Percentiles rank a stretch among this genome's conserved stretches.
These are phyloP conservation scores for Cathartes aura DNA, from an alignment of 2,113 vertebrate species.

Conservation along the genomic window DNA sequence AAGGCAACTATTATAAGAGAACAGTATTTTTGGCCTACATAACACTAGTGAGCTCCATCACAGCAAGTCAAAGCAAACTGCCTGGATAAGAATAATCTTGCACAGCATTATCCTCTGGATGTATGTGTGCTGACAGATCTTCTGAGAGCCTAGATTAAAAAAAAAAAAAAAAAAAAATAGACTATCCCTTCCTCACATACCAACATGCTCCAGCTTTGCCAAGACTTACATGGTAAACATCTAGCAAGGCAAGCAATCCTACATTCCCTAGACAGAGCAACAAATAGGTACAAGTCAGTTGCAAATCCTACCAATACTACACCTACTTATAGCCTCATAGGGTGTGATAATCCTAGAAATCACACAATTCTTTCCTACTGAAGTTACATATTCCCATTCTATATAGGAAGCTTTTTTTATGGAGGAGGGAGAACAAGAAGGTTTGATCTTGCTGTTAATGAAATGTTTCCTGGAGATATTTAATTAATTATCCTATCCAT, in stretches of 20 bases:
- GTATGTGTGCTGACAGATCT: background rate
- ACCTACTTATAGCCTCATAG: background rate
- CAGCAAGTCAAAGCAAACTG: background rate
- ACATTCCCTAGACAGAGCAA: background rate
- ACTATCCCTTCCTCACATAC: background rate
- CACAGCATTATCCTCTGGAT: background rate
- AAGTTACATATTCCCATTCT: background rate
- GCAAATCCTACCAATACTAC: background rate
- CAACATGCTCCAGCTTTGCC: background rate
- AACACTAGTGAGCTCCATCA: background rate
- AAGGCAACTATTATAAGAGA: background rate
- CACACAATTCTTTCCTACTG: background rate
- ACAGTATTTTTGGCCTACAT: background rate
- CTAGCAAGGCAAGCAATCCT: background rate
- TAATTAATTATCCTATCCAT: background rate
- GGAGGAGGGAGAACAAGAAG: background rate
- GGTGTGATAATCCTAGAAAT: background rate
- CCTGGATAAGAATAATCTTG: background rate
- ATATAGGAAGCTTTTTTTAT: background rate
- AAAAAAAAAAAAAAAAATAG: background rate
- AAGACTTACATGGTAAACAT: background rate
- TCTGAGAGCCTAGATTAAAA: background rate
- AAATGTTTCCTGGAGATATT: background rate
- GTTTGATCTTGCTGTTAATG: background rate
- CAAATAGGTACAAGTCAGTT: background rate